These are phyloP conservation scores for Furcifer pardalis DNA, from an alignment of 2,797 vertebrate species.

Conservation along the genomic window DNA sequence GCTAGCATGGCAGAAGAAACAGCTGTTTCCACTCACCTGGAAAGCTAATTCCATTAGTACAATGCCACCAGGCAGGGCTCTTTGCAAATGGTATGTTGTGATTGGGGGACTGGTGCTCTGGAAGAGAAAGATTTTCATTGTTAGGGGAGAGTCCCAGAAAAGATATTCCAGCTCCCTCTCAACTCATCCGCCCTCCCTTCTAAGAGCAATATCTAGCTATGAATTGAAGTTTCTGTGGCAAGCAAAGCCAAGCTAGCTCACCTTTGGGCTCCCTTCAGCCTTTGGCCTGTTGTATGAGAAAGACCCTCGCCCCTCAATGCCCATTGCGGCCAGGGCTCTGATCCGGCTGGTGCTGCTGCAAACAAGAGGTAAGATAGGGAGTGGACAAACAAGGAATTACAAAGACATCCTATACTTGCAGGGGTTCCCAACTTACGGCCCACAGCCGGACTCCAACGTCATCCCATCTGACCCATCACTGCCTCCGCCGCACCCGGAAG, in stretches of 20 bases:
- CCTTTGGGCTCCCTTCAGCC: conserved; percentile 96
- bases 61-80: conserved; percentile 95
- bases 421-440: no score
- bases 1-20: background rate
- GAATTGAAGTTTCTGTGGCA: background rate
- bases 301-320: conserved; percentile 88
- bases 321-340: conserved; percentile 87
- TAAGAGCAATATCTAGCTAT: background rate
- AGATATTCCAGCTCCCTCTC: background rate
- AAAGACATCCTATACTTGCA: background rate
- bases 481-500: no score
- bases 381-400: background rate
- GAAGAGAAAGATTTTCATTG: conserved; percentile 41
- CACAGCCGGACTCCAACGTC: no score
- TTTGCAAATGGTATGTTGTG: conserved; percentile 91
- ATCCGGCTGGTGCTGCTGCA: conserved; percentile 84
- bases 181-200: background rate
- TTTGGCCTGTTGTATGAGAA: conserved; percentile 93
- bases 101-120: conserved; percentile 80
- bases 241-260: conserved; percentile 61
- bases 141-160: background rate
- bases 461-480: no score
- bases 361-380: conserved; percentile 32
- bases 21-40: conserved; percentile 80
- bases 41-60: conserved; percentile 97